These are phyloP conservation scores for Anthopleura xanthogrammica DNA, from an alignment of 92 coral and sea anemone species.

Conservation along the genomic window DNA sequence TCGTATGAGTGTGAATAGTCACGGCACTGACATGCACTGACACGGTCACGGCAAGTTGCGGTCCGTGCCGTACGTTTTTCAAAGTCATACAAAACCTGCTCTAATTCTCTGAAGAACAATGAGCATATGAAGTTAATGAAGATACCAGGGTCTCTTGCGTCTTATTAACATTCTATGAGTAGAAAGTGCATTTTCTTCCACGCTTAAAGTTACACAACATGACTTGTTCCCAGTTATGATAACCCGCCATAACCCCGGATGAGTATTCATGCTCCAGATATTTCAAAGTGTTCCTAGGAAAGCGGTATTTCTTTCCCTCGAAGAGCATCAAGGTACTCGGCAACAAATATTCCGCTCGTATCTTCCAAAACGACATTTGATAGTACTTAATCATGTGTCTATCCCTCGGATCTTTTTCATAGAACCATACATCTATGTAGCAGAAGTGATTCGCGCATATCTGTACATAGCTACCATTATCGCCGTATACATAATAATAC, in stretches of 20 bases:
- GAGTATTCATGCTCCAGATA: slow-evolving; percentile 38
- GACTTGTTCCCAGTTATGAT: slow-evolving; percentile 42
- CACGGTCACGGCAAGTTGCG: no score
- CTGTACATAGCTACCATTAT: slow-evolving; percentile 15
- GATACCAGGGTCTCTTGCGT: no score
- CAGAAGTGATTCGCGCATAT: slow-evolving; percentile 30
- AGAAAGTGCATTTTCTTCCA: slow-evolving; percentile 42
- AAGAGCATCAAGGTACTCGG: slow-evolving; percentile 29
- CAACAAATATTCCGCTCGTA: slow-evolving; percentile 22
- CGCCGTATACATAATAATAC: slow-evolving; percentile 13
- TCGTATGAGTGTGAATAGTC: no score
- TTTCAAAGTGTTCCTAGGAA: slow-evolving; percentile 32
- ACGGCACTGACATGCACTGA: no score
- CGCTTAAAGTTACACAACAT: slow-evolving; percentile 37
- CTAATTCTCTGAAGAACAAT: no score
- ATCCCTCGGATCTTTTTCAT: slow-evolving; percentile 23
- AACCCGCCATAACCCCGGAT: slow-evolving; percentile 34
- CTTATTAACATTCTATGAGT: neutral
- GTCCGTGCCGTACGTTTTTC: no score
- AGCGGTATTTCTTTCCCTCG: slow-evolving; percentile 38
- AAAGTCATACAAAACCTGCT: no score
- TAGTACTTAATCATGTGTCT: slow-evolving; percentile 25
- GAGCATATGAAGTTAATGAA: no score
- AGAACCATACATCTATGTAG: slow-evolving; percentile 43
- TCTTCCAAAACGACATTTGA: slow-evolving; percentile 27